Evolutionary conservation across 1,140 invertebrate genomes (phyloP).

Genomic region (Ceratosolen fusciceps): DNA sequence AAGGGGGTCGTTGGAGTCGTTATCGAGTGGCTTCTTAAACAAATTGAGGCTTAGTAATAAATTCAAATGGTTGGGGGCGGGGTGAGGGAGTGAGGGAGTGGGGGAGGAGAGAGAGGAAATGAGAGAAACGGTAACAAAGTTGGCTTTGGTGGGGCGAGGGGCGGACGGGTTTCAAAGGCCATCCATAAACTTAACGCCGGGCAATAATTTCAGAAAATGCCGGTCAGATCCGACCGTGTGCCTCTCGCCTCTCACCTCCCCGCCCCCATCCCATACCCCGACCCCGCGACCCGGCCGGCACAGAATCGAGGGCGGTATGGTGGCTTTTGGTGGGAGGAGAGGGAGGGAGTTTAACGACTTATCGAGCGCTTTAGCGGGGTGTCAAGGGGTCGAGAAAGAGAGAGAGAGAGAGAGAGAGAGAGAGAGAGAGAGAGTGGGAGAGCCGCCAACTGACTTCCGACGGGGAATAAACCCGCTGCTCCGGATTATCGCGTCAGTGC

Average conservation of each 20-base stretch:
- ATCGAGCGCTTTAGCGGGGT: conserved; percentile 46
- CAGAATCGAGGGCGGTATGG: conserved; percentile 45
- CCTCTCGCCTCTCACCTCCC: background rate
- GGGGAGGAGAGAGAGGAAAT: no score
- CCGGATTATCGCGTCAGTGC: conserved; percentile 25
- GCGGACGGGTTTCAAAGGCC: background rate
- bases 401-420: no score
- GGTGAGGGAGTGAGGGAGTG: no score
- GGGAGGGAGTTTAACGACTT: conserved; percentile 54
- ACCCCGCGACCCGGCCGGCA: conserved; percentile 52
- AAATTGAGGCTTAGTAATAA: no score
- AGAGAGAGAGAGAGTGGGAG: conserved; percentile 16
- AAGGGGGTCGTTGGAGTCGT: no score
- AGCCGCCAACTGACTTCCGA: background rate
- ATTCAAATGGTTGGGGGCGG: no score
- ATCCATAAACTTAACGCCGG: background rate
- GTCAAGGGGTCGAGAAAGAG: no score
- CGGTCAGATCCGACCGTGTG: no score
- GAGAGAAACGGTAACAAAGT: conserved; percentile 1
- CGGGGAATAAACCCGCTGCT: conserved; percentile 10
- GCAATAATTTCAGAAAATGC: conserved; percentile 4
- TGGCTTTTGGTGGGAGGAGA: conserved; percentile 51
- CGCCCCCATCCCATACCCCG: conserved; percentile 52
- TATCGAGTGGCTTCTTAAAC: no score
- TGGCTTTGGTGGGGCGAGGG: background rate